Evolutionary conservation across 2,888 invertebrate genomes (phyloP), one percentile per base, ranked within the genome.

Genomic region (Euplexia lucipara): DNA sequence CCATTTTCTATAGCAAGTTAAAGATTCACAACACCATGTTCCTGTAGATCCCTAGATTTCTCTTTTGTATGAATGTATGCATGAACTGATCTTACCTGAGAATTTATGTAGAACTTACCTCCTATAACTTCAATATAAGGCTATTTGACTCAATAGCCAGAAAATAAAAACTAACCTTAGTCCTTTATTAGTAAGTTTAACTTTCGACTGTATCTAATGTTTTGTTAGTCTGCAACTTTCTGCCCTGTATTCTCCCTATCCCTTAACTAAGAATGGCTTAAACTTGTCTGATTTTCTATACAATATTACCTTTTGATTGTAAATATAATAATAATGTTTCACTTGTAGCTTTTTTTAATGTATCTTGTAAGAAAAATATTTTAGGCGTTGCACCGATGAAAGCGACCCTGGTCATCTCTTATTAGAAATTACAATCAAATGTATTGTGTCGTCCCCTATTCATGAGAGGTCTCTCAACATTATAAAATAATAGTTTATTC

Each of bases 11-110:
- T n/a, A 56, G 1, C 57, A 63, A 69, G 59, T 75, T 73, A 78
- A 64, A 71, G 78, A 78, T 85, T 80, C 74, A 66, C 77, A 80
- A 79, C 69, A 72, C 77, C 69, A 62, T 59, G 42, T 71, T 75
- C 82, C 70, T 62, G 70, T 88, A 85, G 87, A 72, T 65, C 54
- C 39, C 69, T 80, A 85, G 82, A 81, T 78, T 77, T 79, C 79
- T 65, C 73, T 80, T 83, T 77, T 70, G 79, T 83, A 72, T 75
- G 64, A 73, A 66, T 79, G 78, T 83, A 78, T 81, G 82, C 72
- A 76, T 85, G 83, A 78, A 67, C 67, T 66, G 70, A 63, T 65
- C 60, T 64, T 62, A 49, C 49, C 39, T 73, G 44, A 62, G 39
- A 62, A 57, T 66, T 71, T 51, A 47, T 12, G 35, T 70, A 73